phyloP scores from a whole-genome alignment of 2,797 vertebrate species.

The Morelia viridis region DNA sequence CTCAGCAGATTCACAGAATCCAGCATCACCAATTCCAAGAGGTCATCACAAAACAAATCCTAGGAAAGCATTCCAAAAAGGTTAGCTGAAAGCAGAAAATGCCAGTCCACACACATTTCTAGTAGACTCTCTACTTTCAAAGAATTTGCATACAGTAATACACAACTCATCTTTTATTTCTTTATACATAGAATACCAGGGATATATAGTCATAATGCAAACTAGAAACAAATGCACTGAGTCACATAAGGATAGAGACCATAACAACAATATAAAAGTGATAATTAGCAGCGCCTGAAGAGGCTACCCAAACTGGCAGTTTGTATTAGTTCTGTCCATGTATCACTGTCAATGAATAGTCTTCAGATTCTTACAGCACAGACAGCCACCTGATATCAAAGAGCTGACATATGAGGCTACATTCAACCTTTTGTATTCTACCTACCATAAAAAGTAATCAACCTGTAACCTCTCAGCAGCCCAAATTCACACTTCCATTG shows the following conservation, averaged over 20 bases:
- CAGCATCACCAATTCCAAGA: too few relatives aligned
- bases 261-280: too few relatives aligned
- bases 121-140: not conserved
- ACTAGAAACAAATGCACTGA: not conserved
- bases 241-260: not conserved
- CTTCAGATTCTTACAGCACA: not conserved
- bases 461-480: too few relatives aligned
- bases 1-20: too few relatives aligned
- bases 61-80: not conserved
- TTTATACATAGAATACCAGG: not conserved
- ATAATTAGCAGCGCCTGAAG: not conserved
- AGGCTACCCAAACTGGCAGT: not conserved
- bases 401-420: too few relatives aligned
- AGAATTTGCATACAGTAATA: not conserved
- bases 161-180: not conserved
- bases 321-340: not conserved
- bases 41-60: not conserved
- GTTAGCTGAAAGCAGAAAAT: not conserved
- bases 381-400: not conserved
- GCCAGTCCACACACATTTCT: not conserved
- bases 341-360: not conserved
- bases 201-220: too few relatives aligned
- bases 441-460: not conserved
- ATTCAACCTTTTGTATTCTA: not conserved
- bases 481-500: too few relatives aligned